Evolutionary conservation across 2,113 vertebrate species (phyloP).

Genomic region (Pycnonotus jocosus): DNA sequence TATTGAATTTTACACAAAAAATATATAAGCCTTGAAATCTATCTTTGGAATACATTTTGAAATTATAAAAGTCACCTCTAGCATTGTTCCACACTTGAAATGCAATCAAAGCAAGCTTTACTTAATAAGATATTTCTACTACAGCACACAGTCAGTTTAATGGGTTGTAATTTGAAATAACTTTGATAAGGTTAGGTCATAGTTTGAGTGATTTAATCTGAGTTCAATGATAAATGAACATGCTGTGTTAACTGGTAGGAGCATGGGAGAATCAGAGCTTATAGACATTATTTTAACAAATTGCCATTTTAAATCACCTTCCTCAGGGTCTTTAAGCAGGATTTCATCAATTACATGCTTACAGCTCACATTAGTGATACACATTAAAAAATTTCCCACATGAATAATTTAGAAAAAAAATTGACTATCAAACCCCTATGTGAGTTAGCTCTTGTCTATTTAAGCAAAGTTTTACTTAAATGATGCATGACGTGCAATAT

Average conservation of each 20-base stretch:
- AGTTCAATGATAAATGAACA: constrained; percentile 62
- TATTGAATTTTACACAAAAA: neutral
- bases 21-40: neutral
- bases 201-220: constrained; percentile 57
- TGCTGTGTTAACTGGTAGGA: constrained; percentile 46
- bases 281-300: constrained; percentile 70
- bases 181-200: constrained; percentile 54
- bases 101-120: neutral
- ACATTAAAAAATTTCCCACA: constrained; percentile 59
- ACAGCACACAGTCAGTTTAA: constrained; percentile 23
- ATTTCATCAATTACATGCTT: constrained; percentile 68
- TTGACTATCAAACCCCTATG: neutral
- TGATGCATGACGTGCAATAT: neutral
- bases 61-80: neutral
- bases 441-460: constrained; percentile 23
- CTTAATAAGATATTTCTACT: constrained; percentile 2
- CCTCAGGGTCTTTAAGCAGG: constrained; percentile 55
- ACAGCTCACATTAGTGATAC: constrained; percentile 62
- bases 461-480: constrained; percentile 44
- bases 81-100: neutral
- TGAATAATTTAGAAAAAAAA: constrained; percentile 58
- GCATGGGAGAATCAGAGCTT: constrained; percentile 56
- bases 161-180: constrained; percentile 24
- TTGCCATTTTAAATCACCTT: constrained; percentile 63
- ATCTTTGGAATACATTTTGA: neutral